Conservation (phyloP, 2,113 vertebrate species). For the Falcunculus frontatus region DNA sequence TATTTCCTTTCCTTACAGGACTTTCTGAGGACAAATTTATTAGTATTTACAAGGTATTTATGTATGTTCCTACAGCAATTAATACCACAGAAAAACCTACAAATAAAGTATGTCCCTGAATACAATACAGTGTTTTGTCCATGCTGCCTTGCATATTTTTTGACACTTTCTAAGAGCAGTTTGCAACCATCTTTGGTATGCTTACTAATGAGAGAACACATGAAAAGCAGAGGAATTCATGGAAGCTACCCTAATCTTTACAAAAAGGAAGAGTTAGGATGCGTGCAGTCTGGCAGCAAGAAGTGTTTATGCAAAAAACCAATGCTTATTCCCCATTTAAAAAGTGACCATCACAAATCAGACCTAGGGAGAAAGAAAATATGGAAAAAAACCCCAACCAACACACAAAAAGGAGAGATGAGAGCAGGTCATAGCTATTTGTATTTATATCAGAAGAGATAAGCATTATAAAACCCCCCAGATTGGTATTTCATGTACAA, state of each 20-base stretch:
- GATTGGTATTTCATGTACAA: not conserved
- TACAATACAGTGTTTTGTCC: not conserved
- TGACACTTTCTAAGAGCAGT: not conserved
- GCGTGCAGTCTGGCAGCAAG: not conserved
- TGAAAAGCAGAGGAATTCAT: not conserved
- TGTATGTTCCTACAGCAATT: not conserved
- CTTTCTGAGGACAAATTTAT: not conserved
- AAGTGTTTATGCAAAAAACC: not conserved
- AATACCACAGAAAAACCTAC: not conserved
- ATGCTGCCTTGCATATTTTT: not conserved
- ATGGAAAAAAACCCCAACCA: accelerated
- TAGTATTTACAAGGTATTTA: not conserved
- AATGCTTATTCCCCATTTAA: not conserved
- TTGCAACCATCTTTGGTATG: not conserved
- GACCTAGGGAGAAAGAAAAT: not conserved
- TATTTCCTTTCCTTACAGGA: not conserved
- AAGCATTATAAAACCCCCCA: not conserved
- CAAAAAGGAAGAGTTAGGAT: not conserved
- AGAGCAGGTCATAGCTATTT: not conserved
- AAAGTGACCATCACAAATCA: not conserved
- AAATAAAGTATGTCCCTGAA: not conserved
- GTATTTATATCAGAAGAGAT: not conserved
- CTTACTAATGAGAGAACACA: not conserved
- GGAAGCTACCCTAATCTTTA: not conserved
- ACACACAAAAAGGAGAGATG: not conserved